A percentile compares a stretch with the other conserved stretches of the same genome.
phyloP scores from a whole-genome alignment of 2,113 vertebrate genomes.

The Phycodurus eques region DNA sequence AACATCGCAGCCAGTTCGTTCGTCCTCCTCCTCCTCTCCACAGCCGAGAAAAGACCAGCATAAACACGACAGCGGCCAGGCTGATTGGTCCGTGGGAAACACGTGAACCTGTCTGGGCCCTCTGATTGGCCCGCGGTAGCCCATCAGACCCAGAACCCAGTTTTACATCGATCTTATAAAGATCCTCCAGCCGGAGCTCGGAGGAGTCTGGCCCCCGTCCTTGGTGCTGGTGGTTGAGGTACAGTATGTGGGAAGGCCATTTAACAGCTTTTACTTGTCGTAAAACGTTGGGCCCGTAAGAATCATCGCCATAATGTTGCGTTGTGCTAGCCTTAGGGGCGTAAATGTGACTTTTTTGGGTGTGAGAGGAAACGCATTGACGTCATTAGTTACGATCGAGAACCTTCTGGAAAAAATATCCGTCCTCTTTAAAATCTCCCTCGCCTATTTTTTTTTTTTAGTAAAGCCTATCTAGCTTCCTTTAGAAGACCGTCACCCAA shows the following conservation, averaged over 20 bases:
- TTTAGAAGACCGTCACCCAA: not conserved
- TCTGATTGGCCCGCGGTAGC: not conserved
- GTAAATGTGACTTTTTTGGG: constrained; percentile 12
- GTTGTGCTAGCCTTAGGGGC: not conserved
- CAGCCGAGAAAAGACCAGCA: constrained; percentile 68
- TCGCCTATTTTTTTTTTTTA: not conserved
- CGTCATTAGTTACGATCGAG: constrained; percentile 76
- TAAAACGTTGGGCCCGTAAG: not conserved
- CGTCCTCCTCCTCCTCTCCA: constrained; percentile 56
- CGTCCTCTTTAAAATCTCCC: not conserved
- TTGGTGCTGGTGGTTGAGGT: not conserved
- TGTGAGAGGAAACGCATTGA: constrained; percentile 56
- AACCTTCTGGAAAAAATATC: constrained; percentile 70
- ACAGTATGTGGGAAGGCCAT: not conserved
- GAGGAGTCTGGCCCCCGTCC: not conserved
- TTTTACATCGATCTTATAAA: constrained; percentile 54
- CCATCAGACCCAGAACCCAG: not conserved
- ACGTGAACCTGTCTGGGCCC: constrained; percentile 45
- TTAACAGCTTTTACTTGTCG: not conserved
- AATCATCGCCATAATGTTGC: not conserved
- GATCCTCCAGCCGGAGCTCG: not conserved
- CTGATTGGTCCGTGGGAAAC: constrained; percentile 59
- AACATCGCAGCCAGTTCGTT: constrained; percentile 73
- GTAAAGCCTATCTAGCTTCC: not conserved
- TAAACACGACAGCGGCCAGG: constrained; percentile 61